Percentiles rank a stretch among this genome's conserved stretches.
These are phyloP conservation scores for Eremophila alpestris DNA, from an alignment of 2,797 vertebrate species.

Conservation along the genomic window DNA sequence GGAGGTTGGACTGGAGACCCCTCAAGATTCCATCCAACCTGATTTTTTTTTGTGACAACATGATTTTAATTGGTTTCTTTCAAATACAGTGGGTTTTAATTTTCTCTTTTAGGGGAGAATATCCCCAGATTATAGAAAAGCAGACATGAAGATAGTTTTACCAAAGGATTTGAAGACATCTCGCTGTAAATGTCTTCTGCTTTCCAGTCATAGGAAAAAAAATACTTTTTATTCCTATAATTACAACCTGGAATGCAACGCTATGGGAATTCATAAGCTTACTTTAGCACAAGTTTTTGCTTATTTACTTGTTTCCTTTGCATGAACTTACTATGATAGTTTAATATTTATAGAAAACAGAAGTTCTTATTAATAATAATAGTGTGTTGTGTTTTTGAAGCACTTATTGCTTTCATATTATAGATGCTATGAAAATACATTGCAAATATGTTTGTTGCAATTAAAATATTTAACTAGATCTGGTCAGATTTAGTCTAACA, in stretches of 20 bases:
- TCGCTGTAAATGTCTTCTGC: not conserved
- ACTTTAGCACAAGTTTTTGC: not conserved
- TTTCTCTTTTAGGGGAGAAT: not conserved
- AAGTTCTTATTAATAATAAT: not conserved
- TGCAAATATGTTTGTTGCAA: not conserved
- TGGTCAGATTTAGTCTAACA: not conserved
- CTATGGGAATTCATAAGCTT: not conserved
- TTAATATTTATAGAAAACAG: not conserved
- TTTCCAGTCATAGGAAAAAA: not conserved
- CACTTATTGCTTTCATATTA: not conserved
- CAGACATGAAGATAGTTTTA: not conserved
- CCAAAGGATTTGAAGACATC: not conserved
- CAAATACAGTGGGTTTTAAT: not conserved
- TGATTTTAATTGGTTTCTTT: not conserved
- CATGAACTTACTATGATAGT: not conserved
- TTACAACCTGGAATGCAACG: not conserved
- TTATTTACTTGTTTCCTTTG: not conserved
- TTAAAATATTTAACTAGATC: not conserved
- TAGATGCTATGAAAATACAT: not conserved
- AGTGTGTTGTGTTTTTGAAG: not conserved
- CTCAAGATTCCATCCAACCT: not conserved
- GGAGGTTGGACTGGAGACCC: not conserved
- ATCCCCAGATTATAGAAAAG: not conserved
- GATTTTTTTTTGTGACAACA: not conserved
- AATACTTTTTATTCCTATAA: not conserved